Base-by-base conservation (phyloP, 2,888 invertebrate species). In the Trichogramma evanescens region DNA sequence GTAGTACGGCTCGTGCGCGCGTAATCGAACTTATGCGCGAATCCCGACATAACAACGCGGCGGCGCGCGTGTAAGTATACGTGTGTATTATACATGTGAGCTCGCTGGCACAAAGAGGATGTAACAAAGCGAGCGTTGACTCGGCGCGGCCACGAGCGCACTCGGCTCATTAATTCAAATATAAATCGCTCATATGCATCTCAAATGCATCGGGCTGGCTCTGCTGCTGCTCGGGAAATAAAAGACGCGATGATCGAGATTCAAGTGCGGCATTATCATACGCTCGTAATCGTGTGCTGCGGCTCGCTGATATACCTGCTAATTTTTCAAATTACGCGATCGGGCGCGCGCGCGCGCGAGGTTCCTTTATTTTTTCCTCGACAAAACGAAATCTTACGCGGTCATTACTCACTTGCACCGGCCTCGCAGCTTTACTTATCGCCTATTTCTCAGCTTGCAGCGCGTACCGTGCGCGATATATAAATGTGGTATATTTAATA, bases 151-250 rank as follows among this genome's bases (percentile, higher is more conserved):
- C 43, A 40, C 45, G 59, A 53, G 52, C 51, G 51, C 58, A 55
- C 58, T 59, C 45, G 55, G 69, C 70, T 71, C 71, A 71, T 71
- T 71, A 71, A 71, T 71, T 71, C 70, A 69, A 70, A 71, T 71
- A 13, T 10, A 71, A 70, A 71, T 71, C 69, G 71, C 64, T 68
- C 68, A 70, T 26, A 26, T 26, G 26, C 26, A 26, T 26, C 26
- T 26, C 26, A 26, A 26, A 26, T 70, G 69, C 69, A 68, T 70
- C 68, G 59, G 66, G 62, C 52, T 65, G 68, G 67, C 70, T 70
- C 70, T 68, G 66, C 48, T 53, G 26, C 26, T 26, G 26, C 26
- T 26, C 26, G 26, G 26, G 26, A 26, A 26, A 26, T 26, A 26
- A 26, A 26, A 26, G 26, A 26, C 26, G 26, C 26, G 26, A 26